Evolutionary conservation across 2,797 vertebrate genomes (phyloP), one percentile per base, ranked within the genome.

Genomic region (Takifugu ocellatus): DNA sequence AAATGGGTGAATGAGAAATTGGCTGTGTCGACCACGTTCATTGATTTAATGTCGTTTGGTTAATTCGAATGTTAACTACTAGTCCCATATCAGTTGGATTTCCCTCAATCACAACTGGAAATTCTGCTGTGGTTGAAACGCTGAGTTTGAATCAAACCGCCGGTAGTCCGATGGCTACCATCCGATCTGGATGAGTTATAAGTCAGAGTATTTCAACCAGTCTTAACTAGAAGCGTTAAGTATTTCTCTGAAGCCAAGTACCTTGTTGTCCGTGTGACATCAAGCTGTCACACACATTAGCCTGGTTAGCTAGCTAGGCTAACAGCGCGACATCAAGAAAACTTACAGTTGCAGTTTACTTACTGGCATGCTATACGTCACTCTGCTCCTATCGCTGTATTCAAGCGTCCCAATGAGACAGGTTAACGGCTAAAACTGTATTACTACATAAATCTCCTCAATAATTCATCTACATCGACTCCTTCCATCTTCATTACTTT

Each of bases 401-500:
- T 63, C 51, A 57, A 16, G 61, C 52, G 66, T 69, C 61, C 56
- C 64, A 44, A 52, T 46, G 3, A 43, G 44, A 45, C n/a, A 24
- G 43, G 51, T 26, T 57, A 67, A 54, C 10, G 14, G 63, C 54
- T 78, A 74, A 72, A 74, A 63, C 66, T 73, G 57, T 36, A 42
- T 72, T 87, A 90, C 76, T 89, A 81, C 73, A 81, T 77, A 76
- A 78, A 88, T 68, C 62, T 66, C 31, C 64, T 88, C 59, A 89
- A 89, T 88, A 86, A 87, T 89, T 87, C 73, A 87, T 78, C 75
- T 77, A 66, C 68, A 85, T 68, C 81, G 54, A 78, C 78, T 74
- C 74, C 88, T 87, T 91, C 88, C 86, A 88, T 87, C 84, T 88
- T 88, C 85, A 79, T 79, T 89, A 91, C 90, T 91, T 90, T 90